phyloP scores from a whole-genome alignment of 2,888 invertebrate species.

The Polydrusus cervinus region DNA sequence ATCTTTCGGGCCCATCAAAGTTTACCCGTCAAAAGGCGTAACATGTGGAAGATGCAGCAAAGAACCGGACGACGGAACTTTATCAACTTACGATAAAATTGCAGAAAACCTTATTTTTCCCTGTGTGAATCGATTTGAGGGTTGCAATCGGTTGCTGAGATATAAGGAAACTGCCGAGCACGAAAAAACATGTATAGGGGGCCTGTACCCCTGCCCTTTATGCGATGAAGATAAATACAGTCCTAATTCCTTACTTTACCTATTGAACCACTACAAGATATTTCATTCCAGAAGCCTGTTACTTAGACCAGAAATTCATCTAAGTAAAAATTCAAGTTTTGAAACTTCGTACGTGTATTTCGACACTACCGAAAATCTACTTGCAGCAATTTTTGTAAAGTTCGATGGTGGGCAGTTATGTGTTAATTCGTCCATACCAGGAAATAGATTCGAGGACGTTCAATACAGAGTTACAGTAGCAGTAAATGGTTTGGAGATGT shows the following conservation, averaged over 20 bases:
- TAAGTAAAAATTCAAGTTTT: background rate
- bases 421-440: conserved; percentile 1
- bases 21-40: background rate
- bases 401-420: background rate
- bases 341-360: conserved; percentile 4
- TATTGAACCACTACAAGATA: conserved; percentile 1
- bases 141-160: background rate
- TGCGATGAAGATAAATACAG: background rate
- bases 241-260: conserved; percentile 3
- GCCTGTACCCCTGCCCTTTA: background rate
- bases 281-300: background rate
- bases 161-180: background rate
- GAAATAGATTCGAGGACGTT: background rate
- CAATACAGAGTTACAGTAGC: background rate
- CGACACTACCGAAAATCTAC: background rate
- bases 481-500: background rate
- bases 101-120: background rate
- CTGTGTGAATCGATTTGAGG: conserved; percentile 7
- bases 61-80: background rate
- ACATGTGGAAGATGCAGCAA: conserved; percentile 1
- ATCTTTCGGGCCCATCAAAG: background rate
- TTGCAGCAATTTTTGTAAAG: background rate
- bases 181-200: background rate
- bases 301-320: background rate
- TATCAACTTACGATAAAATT: background rate